Evolutionary conservation across 2,888 invertebrate species (phyloP), one percentile per base, ranked within the genome.

Genomic region (Erebia ligea): DNA sequence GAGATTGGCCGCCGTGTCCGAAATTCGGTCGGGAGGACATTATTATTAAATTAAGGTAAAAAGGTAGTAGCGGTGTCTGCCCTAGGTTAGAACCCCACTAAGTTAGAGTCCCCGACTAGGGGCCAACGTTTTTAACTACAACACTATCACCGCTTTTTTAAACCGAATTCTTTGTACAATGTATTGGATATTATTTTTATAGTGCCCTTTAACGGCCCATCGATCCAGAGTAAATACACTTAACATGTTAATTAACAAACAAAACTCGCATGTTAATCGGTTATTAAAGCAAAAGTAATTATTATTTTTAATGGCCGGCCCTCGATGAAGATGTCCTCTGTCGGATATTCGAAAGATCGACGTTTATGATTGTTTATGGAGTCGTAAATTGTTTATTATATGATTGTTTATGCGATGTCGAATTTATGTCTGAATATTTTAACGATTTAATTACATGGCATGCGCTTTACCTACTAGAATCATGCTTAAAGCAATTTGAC

Each of bases 231-330:
- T 54, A 54, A n/a, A 19, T 54, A 54, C 19, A 54, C 54, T 54
- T 67, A 58, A 48, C 25, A 57, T 58, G 58, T 48, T 56, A 58
- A 48, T 67, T 58, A 57, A 21, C 66, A 67, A 58, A 58, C 54
- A 67, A 48, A 57, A 57, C 34, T 58, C 48, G 58, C 25, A 45
- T 58, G 57, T 58, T 67, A 58, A 67, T 57, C 56, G 56, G 25
- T 21, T 57, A 67, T 9, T 48, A 25, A 42, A 57, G n/a, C 2
- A n/a, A 8, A 67, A 67, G 58, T 45, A 58, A 58, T 58, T 25
- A 58, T 13, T 58, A 48, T n/a, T 58, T 58, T 66, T 56, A 66
- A 56, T 56, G 65, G n/a, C 57, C 57, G 57, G 25, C 42, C 21
- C 45, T 57, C 34, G n/a, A 57, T 66, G 66, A 66, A 34, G 56